A percentile compares a stretch with the other conserved stretches of the same genome.
phyloP scores from a whole-genome alignment of 1,140 invertebrate genomes.

The Scaptomyza montana region DNA sequence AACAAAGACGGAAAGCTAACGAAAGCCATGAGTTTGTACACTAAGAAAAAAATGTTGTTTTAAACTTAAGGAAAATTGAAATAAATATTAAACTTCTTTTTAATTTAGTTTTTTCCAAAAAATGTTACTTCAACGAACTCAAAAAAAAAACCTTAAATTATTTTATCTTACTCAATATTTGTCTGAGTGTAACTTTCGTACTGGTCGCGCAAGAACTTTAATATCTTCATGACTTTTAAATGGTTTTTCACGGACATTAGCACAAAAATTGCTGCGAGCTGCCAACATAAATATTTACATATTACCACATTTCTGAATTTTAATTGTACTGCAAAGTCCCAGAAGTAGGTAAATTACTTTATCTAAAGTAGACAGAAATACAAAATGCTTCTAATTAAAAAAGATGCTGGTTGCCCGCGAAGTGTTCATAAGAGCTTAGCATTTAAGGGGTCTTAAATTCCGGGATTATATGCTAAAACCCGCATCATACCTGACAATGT shows the following conservation, averaged over 20 bases:
- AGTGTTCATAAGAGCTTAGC: neutral
- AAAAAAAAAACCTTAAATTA: too few species aligned
- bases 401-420: neutral
- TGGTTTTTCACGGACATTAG: conserved; percentile 37
- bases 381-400: neutral
- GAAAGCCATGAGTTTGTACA: conserved; percentile 21
- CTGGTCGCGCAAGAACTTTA: conserved; percentile 51
- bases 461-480: conserved; percentile 39
- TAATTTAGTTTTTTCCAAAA: too few species aligned
- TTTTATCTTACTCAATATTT: neutral
- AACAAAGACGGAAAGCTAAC: conserved; percentile 36
- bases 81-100: too few species aligned
- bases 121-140: too few species aligned
- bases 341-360: neutral
- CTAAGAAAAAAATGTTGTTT: neutral
- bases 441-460: neutral
- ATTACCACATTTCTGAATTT: conserved; percentile 64
- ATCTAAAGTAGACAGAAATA: neutral
- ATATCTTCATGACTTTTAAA: conserved; percentile 70
- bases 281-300: conserved; percentile 52
- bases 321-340: conserved; percentile 31
- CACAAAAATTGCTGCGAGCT: conserved; percentile 17
- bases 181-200: neutral
- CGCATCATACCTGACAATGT: conserved; percentile 47
- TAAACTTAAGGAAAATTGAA: neutral